These are phyloP conservation scores for Spondyliosoma cantharus DNA, from an alignment of 2,797 vertebrate species.

Conservation along the genomic window DNA sequence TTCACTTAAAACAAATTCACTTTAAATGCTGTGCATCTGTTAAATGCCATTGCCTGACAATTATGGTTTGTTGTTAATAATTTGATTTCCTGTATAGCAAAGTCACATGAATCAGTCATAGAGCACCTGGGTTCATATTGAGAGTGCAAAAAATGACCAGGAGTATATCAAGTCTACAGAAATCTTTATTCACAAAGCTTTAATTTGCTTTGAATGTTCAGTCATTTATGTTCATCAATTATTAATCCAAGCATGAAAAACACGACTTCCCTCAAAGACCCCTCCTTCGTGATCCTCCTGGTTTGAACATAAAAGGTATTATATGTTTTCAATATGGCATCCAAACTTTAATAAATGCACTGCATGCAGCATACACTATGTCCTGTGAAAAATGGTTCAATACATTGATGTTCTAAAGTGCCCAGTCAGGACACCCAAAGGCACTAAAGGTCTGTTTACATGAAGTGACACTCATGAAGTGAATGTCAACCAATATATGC, in stretches of 20 bases:
- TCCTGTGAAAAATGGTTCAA: background rate
- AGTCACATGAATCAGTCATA: background rate
- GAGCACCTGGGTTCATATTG: background rate
- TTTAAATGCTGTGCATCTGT: background rate
- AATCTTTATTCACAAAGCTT: background rate
- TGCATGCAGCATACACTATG: background rate
- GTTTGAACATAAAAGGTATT: conserved; percentile 8
- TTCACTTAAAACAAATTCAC: background rate
- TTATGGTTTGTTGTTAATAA: background rate
- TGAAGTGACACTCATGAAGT: background rate
- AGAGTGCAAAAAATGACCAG: background rate
- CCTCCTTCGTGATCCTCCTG: background rate
- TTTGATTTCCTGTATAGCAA: background rate
- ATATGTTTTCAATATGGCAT: background rate
- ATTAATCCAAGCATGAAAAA: background rate
- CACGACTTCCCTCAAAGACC: background rate
- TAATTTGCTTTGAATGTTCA: background rate
- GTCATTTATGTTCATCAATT: background rate
- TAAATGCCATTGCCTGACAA: background rate
- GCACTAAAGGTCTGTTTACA: background rate
- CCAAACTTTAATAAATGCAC: background rate
- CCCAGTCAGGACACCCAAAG: background rate
- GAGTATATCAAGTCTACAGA: background rate
- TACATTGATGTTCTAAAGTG: background rate
- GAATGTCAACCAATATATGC: background rate